A percentile compares a stretch with the other conserved stretches of the same genome.
phyloP scores from a whole-genome alignment of 2,113 vertebrate genomes.

The Vicugna pacos region DNA sequence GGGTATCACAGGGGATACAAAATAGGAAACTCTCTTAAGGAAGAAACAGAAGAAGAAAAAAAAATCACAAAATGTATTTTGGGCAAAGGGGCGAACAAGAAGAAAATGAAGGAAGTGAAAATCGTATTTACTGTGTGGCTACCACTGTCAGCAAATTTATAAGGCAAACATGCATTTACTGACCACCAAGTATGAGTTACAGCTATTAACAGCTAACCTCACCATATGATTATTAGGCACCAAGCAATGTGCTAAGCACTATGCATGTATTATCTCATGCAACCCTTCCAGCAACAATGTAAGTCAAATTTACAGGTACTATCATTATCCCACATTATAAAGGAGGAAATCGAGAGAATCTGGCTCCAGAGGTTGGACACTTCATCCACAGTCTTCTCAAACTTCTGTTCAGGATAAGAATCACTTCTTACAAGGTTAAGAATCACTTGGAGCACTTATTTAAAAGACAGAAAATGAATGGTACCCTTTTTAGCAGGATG shows the following conservation, averaged over 20 bases:
- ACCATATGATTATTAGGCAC: neutral
- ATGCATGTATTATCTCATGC: neutral
- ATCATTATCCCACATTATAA: neutral
- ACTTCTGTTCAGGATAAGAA: neutral
- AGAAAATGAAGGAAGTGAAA: neutral
- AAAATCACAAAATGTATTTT: neutral
- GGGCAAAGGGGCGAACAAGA: neutral
- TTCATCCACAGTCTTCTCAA: neutral
- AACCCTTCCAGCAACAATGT: neutral
- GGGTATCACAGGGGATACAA: neutral
- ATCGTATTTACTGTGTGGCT: slow-evolving; percentile 12
- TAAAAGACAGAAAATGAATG: neutral
- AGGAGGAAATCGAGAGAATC: neutral
- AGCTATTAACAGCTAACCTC: neutral
- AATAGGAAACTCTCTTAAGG: neutral
- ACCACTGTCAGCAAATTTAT: neutral
- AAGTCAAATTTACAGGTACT: neutral
- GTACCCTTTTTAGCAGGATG: neutral
- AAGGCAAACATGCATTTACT: neutral
- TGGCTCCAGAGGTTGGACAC: neutral
- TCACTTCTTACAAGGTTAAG: neutral
- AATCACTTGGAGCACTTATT: neutral
- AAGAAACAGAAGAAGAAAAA: neutral
- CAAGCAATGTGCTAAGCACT: neutral
- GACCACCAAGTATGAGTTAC: neutral